Conservation (phyloP, 1,140 invertebrate species). For the Pseudomyrmex concolor region DNA sequence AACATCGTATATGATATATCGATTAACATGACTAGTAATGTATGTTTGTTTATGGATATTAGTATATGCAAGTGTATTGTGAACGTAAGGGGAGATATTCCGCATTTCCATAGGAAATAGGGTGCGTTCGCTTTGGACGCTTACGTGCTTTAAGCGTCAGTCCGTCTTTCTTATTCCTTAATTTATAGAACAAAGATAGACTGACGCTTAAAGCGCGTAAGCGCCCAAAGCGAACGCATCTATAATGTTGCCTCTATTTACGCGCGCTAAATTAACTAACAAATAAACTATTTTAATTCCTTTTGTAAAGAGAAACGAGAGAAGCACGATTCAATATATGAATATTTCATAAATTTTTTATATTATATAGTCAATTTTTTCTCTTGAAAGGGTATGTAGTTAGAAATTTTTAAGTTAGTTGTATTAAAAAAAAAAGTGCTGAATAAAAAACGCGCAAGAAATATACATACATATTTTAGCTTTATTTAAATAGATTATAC, state of each 20-base stretch:
- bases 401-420: slow-evolving; percentile 39
- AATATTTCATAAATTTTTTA: slow-evolving; percentile 37
- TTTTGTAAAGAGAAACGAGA: too few species aligned
- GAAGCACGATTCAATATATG: neutral
- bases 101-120: slow-evolving; percentile 20
- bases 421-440: slow-evolving; percentile 7
- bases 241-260: too few species aligned
- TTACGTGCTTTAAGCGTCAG: slow-evolving; percentile 25
- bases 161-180: slow-evolving; percentile 14
- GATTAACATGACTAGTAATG: slow-evolving; percentile 36
- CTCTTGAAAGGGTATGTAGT: neutral
- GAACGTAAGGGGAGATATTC: slow-evolving; percentile 34
- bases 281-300: slow-evolving; percentile 23
- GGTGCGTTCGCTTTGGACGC: too few species aligned
- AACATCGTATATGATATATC: slow-evolving; percentile 1
- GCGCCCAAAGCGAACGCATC: too few species aligned
- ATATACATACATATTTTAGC: slow-evolving; percentile 10
- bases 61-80: slow-evolving; percentile 24
- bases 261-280: neutral
- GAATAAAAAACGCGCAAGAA: neutral
- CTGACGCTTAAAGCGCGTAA: too few species aligned
- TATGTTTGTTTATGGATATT: slow-evolving; percentile 48
- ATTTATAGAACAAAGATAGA: neutral
- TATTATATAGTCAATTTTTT: slow-evolving; percentile 1
- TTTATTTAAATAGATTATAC: slow-evolving; percentile 36